Evolutionary conservation across 2,113 vertebrate species (phyloP), one percentile per base, ranked within the genome.

Genomic region (Rhinoderma darwinii): DNA sequence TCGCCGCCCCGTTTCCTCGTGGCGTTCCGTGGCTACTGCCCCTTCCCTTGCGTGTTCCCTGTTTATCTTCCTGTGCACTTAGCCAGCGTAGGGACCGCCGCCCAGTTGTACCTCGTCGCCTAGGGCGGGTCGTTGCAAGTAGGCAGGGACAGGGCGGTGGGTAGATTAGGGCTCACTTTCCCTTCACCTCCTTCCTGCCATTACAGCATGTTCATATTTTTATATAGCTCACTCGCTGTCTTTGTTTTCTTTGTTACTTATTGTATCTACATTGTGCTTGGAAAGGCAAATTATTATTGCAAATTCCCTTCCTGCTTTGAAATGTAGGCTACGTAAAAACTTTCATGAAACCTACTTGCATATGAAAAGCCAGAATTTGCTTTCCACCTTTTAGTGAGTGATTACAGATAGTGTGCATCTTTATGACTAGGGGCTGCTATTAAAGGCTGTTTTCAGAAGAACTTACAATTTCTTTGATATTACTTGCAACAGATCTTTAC

Each of bases 401-500:
- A 82, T 82, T 82, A 66, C 4, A 30, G 30, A 35, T 25, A 70
- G 18, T 32, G 63, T 83, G 17, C 35, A 20, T 43, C 17, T 37
- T n/a, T 25, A 27, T 35, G 47, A 72, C 44, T 18, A n/a, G 63
- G 63, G 43, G n/a, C n/a, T 50, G 18, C 43, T 66, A 44, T 14
- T 14, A 20, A 20, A 83, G 47, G 68, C 37, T 72, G 9, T 72
- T 22, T 73, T 32, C 22, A 50, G 32, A 75, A 18, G 5, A 56
- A 39, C 5, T 84, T 74, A 30, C 50, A 59, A 1, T 30, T 82
- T 50, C 35, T 74, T 84, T 84, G 70, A 54, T 74, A 75, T 75
- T 74, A 22, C 47, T 74, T 51, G 30, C 5, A 35, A 51, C 66
- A 51, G 27, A 27, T 72, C 66, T 51, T 41, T 44, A 6, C 32